Conservation (phyloP, 2,113 vertebrate species). For the Dolichallabes microphthalmus region DNA sequence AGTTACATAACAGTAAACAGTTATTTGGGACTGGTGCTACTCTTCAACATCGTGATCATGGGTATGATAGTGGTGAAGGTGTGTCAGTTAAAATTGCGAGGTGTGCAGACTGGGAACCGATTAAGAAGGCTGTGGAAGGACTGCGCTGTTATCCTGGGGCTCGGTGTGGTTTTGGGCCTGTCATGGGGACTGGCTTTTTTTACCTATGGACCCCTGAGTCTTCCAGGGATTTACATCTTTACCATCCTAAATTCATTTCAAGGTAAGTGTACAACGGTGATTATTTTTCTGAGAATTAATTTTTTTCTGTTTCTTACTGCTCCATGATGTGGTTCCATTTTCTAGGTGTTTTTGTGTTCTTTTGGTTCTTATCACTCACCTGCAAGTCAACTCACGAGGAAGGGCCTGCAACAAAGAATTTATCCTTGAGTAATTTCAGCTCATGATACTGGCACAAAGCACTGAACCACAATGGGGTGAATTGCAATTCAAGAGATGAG, state of each 20-base stretch:
- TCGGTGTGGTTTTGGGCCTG: slow-evolving; percentile 84
- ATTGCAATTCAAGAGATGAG: not conserved
- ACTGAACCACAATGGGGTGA: not conserved
- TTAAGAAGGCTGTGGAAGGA: slow-evolving; percentile 68
- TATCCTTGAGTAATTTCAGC: slow-evolving; percentile 7
- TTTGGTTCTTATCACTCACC: slow-evolving; percentile 66
- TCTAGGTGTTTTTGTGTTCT: slow-evolving; percentile 69
- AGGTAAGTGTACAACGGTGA: slow-evolving; percentile 72
- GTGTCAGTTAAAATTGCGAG: slow-evolving; percentile 59
- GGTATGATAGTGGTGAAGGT: slow-evolving; percentile 77
- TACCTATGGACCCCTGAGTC: slow-evolving; percentile 73
- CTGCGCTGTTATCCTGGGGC: slow-evolving; percentile 73
- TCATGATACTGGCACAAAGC: not conserved
- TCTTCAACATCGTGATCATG: slow-evolving; percentile 83
- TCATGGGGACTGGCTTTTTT: slow-evolving; percentile 80
- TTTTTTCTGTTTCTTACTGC: not conserved
- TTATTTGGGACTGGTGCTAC: slow-evolving; percentile 80
- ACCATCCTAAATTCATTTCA: slow-evolving; percentile 86
- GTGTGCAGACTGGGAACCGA: not conserved
- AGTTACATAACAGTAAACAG: slow-evolving; percentile 74
- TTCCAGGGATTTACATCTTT: slow-evolving; percentile 80
- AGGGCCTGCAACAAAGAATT: slow-evolving; percentile 45
- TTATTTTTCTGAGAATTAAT: not conserved
- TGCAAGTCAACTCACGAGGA: slow-evolving; percentile 53
- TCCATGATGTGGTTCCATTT: not conserved